A percentile compares a stretch with the other conserved stretches of the same genome.
Evolutionary conservation across 2,888 invertebrate species (phyloP).

Genomic region (Gordius sp.): DNA sequence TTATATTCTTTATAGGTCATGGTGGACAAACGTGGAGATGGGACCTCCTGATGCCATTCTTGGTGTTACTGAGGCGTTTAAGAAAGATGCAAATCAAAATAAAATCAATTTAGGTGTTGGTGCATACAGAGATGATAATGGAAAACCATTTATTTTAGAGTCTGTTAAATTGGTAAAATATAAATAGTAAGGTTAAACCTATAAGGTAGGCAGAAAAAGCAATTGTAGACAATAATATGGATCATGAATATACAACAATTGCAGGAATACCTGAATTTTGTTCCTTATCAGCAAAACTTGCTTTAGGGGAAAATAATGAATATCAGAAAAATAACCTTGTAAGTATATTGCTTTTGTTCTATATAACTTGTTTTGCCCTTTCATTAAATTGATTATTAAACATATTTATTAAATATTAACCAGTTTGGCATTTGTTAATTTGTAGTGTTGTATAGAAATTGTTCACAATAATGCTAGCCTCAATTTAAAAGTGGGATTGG

Average conservation of each 20-base stretch:
- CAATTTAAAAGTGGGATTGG: too few relatives aligned
- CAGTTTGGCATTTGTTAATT: not conserved
- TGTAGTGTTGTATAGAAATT: not conserved
- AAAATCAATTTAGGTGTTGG: slow-evolving; percentile 58
- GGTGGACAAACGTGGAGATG: slow-evolving; percentile 49
- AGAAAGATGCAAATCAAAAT: slow-evolving; percentile 56
- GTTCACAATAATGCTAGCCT: too few relatives aligned
- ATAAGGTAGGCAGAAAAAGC: slow-evolving; percentile 65
- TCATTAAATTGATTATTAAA: too few relatives aligned
- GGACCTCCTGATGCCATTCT: slow-evolving; percentile 93
- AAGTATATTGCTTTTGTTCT: slow-evolving; percentile 28
- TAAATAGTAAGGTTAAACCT: slow-evolving; percentile 22
- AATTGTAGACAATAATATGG: slow-evolving; percentile 41
- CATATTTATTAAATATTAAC: too few relatives aligned
- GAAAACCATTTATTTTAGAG: slow-evolving; percentile 75
- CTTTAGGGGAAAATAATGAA: slow-evolving; percentile 51
- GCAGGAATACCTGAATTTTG: slow-evolving; percentile 57
- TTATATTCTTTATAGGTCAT: slow-evolving; percentile 24
- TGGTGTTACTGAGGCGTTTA: slow-evolving; percentile 84
- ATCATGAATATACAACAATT: slow-evolving; percentile 85
- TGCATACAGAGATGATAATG: slow-evolving; percentile 85
- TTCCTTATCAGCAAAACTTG: slow-evolving; percentile 52
- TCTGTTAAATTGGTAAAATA: slow-evolving; percentile 38
- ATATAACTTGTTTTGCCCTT: not conserved
- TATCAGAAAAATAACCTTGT: slow-evolving; percentile 45